phyloP scores from a whole-genome alignment of 2,888 invertebrate genomes.

The Pterostichus madidus region DNA sequence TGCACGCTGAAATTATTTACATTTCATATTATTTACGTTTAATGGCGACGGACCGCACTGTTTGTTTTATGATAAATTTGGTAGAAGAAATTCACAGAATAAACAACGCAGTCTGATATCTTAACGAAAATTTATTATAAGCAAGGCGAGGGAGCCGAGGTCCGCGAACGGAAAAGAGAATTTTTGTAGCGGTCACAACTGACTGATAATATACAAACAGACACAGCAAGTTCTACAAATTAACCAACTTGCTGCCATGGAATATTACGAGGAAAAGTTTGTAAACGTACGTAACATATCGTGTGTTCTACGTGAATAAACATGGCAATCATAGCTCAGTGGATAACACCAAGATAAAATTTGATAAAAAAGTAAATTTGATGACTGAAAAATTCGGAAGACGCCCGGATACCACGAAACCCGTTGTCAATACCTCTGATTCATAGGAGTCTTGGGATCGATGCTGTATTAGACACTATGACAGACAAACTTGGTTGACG shows the following conservation, averaged over 20 bases:
- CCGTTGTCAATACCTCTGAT: too few relatives aligned
- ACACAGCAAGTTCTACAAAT: conserved; percentile 5
- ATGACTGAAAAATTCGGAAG: too few relatives aligned
- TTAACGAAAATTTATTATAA: conserved; percentile 58
- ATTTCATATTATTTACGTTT: conserved; percentile 65
- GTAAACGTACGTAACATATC: too few relatives aligned
- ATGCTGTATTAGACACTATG: too few relatives aligned
- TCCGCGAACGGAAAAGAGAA: neutral
- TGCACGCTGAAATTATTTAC: conserved; percentile 63
- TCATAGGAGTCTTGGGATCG: too few relatives aligned
- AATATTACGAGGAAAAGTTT: conserved; percentile 11
- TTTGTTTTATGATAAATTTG: conserved; percentile 53
- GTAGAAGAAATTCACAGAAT: conserved; percentile 52
- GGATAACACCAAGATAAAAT: too few relatives aligned
- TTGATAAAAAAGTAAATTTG: too few relatives aligned
- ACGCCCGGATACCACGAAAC: too few relatives aligned
- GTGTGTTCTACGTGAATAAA: too few relatives aligned
- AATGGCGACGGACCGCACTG: conserved; percentile 52
- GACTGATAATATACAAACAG: conserved; percentile 54
- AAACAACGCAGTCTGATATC: conserved; percentile 51
- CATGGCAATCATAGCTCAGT: too few relatives aligned
- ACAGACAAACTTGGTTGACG: too few relatives aligned
- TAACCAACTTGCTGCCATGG: neutral
- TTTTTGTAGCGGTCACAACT: conserved; percentile 37
- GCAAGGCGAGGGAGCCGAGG: neutral